Base-by-base conservation (phyloP, 64 coral and sea anemone species). In the Hydrozoanthus tunicans region DNA sequence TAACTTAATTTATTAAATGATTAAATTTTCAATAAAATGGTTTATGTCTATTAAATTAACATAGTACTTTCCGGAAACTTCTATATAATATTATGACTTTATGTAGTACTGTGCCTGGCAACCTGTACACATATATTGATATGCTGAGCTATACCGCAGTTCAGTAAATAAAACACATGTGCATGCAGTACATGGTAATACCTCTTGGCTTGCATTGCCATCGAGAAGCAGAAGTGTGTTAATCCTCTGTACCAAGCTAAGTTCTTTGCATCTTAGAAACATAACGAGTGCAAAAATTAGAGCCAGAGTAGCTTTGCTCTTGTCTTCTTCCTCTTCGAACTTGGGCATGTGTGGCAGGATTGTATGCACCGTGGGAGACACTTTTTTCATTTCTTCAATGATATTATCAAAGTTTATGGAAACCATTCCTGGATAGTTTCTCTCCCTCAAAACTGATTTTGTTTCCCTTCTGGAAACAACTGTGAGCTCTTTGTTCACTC, bases 131-230 rank as follows among this genome's bases (percentile, higher is more conserved):
- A 72, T 32, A 72, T 26, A 79, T 56, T 79, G 54, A 58, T 17
- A 79, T 58, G 13, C 53, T 79, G 53, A 43, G 32, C 32, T 43
- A 43, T 43, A 43, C 32, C 32, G 2, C 32, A 43, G 32, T 43
- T 43, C 32, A 43, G 32, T 43, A 2, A 43, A 1, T 9, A 79
- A 59, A 11, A 53, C 6, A 77, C 51, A 77, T 14, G 11, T 43
- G 13, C 65, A 15, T n/a, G 20, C 20, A 68, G 13, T 15, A 17
- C 13, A 68, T 5, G 26, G 17, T 13, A 61, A 23, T 23, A 90
- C 88, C 88, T 90, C 73, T 90, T 90, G 88, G 62, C 72, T 89
- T 89, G 86, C 86, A 89, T 62, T 66, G 54, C 86, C 86, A 59
- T 90, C 86, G 51, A 62, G 62, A 90, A 90, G 77, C 24, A 90